Evolutionary conservation across 2,888 invertebrate species (phyloP).

Genomic region (Spicauda simplicius): DNA sequence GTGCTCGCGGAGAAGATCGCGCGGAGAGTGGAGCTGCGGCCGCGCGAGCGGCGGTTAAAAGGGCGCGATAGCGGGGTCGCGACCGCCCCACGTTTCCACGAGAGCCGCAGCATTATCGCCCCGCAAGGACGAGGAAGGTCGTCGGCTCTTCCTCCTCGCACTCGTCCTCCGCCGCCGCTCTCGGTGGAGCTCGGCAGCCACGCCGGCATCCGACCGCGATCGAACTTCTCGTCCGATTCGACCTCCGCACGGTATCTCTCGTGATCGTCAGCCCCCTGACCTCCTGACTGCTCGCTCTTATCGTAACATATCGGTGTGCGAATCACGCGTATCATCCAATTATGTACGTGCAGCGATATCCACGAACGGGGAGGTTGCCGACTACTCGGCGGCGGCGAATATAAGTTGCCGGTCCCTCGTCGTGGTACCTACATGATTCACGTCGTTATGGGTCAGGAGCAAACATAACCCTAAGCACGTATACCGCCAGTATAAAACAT

Average conservation of each 20-base stretch:
- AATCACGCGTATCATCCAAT: slow-evolving; percentile 49
- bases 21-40: slow-evolving; percentile 60
- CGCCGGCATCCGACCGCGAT: slow-evolving; percentile 8
- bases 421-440: too few species aligned
- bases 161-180: slow-evolving; percentile 37
- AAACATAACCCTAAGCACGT: not conserved
- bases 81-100: slow-evolving; percentile 64
- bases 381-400: not conserved
- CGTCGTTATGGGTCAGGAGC: not conserved
- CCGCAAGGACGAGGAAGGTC: slow-evolving; percentile 78
- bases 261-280: slow-evolving; percentile 48
- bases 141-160: slow-evolving; percentile 52
- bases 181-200: slow-evolving; percentile 32
- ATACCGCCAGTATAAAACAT: not conserved
- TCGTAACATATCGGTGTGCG: slow-evolving; percentile 48
- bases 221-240: slow-evolving; percentile 53
- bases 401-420: too few species aligned
- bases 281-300: slow-evolving; percentile 49
- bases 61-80: slow-evolving; percentile 68
- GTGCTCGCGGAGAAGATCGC: slow-evolving; percentile 51
- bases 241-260: slow-evolving; percentile 58
- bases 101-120: slow-evolving; percentile 61
- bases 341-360: slow-evolving; percentile 13
- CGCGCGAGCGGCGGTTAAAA: slow-evolving; percentile 63
- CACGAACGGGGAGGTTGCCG: not conserved